Percentiles rank a stretch among this genome's conserved stretches.
Conservation (phyloP, 2,888 invertebrate genomes). For the Netelia melanura region DNA sequence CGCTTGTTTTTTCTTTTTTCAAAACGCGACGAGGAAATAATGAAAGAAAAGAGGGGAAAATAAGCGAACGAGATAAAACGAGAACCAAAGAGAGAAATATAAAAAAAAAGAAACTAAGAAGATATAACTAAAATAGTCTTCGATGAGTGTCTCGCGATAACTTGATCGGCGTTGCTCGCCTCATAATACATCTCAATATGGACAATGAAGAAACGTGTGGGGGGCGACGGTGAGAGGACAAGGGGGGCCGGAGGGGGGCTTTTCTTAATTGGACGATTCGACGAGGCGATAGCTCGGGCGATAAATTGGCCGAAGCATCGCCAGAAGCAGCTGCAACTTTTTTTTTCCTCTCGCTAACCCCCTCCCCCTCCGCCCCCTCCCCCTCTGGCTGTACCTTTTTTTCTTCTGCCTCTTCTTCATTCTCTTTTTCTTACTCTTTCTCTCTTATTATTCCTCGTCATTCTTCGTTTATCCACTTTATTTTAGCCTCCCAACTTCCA, state of each 20-base stretch:
- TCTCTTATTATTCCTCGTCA: not conserved
- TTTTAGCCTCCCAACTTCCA: not conserved
- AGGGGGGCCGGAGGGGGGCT: no score
- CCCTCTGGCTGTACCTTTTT: not conserved
- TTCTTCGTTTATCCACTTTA: constrained; percentile 3
- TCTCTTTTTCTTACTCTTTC: constrained; percentile 1
- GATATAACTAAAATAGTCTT: constrained; percentile 1
- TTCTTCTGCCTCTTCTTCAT: not conserved
- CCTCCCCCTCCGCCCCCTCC: not conserved
- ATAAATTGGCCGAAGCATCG: constrained; percentile 64
- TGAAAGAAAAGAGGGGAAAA: constrained; percentile 7
- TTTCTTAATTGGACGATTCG: constrained; percentile 79
- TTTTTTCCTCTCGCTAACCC: not conserved
- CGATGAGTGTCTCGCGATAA: constrained; percentile 50
- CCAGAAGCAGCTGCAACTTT: constrained; percentile 60
- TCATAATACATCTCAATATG: constrained; percentile 55
- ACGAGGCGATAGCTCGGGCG: constrained; percentile 70
- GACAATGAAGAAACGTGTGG: constrained; percentile 74
- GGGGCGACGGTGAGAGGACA: constrained; percentile 20
- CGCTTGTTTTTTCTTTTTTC: not conserved
- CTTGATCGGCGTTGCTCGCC: constrained; percentile 36
- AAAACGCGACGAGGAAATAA: constrained; percentile 28
- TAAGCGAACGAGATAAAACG: no score
- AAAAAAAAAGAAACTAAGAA: not conserved
- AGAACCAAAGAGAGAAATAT: no score